phyloP scores from a whole-genome alignment of 2,888 invertebrate genomes.

The Pterostichus niger region DNA sequence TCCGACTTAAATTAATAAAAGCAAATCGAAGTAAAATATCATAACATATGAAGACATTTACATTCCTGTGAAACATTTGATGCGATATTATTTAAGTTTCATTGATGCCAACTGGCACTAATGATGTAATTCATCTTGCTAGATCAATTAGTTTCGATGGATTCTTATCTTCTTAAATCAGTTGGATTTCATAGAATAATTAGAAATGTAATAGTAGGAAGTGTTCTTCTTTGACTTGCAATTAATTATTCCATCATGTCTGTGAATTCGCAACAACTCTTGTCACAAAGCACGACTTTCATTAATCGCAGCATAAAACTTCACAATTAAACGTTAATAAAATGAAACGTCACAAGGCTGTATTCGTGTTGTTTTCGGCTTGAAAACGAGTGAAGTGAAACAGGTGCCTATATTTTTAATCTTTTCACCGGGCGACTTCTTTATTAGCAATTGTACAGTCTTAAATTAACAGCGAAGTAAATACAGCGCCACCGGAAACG shows the following conservation, averaged over 20 bases:
- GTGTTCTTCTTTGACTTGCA: background rate
- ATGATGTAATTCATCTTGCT: too few species aligned
- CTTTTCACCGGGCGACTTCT: constrained; percentile 28
- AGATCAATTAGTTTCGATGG: too few species aligned
- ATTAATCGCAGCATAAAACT: constrained; percentile 21
- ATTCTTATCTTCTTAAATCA: too few species aligned
- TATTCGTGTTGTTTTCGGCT: constrained; percentile 6
- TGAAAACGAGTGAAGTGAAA: background rate
- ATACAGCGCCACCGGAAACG: background rate
- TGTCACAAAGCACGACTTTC: constrained; percentile 20
- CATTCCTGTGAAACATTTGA: too few species aligned
- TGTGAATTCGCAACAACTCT: background rate
- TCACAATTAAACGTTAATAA: constrained; percentile 13
- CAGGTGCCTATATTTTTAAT: constrained; percentile 34
- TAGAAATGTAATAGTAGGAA: background rate
- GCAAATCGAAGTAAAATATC: too few species aligned
- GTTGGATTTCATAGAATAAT: too few species aligned
- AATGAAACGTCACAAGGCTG: constrained; percentile 4
- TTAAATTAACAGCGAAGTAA: constrained; percentile 38
- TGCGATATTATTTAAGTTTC: too few species aligned
- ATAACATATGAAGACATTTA: too few species aligned
- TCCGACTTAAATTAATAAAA: too few species aligned
- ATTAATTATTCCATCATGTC: constrained; percentile 9
- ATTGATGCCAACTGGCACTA: too few species aligned
- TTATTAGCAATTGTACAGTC: constrained; percentile 31